Evolutionary conservation across 2,888 invertebrate species (phyloP), one percentile per base, ranked within the genome.

Genomic region (Eupithecia dodoneata): DNA sequence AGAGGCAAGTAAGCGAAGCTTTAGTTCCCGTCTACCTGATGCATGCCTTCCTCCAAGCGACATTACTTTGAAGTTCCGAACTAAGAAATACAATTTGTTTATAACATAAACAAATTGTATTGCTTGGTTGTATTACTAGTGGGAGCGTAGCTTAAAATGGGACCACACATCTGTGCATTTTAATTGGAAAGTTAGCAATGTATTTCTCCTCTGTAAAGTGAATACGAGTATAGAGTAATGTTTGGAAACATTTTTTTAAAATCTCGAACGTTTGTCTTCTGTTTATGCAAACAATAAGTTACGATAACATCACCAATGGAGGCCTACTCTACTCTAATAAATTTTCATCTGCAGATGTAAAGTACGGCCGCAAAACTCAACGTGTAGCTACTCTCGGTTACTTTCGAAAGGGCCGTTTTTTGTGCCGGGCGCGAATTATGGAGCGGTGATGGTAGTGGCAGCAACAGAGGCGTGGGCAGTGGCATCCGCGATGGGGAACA

Each of bases 401-500:
- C 30, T 30, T 30, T 30, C 30, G 30, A 30, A 30, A 30, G 30
- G 30, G 30, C 30, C 30, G 30, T 30, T 30, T 30, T 30, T 30
- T 30, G 30, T 30, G 30, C 30, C 30, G 1, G 30, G 30, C 30
- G 30, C 30, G 30, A 30, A 30, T 30, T 30, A 30, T 30, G 30
- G 30, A 30, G 30, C 30, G 1, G 30, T 30, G 30, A 30, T 30
- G 30, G 30, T 30, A 30, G 30, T 30, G 30, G 30, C 30, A 5
- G 88, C 85, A 5, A 85, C 84, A 6, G 87, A 78, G 4, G 93
- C 92, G 47, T 88, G 88, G 42, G 81, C 82, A 6, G 91, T 84
- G 0, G 86, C 87, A 81, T 96, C 96, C 0, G 91, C 89, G 1
- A 84, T 86, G 70, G 83, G 88, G 81, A 90, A 91, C 79, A 96